Evolutionary conservation across 2,888 invertebrate species (phyloP).

Genomic region (Aquatica leii): DNA sequence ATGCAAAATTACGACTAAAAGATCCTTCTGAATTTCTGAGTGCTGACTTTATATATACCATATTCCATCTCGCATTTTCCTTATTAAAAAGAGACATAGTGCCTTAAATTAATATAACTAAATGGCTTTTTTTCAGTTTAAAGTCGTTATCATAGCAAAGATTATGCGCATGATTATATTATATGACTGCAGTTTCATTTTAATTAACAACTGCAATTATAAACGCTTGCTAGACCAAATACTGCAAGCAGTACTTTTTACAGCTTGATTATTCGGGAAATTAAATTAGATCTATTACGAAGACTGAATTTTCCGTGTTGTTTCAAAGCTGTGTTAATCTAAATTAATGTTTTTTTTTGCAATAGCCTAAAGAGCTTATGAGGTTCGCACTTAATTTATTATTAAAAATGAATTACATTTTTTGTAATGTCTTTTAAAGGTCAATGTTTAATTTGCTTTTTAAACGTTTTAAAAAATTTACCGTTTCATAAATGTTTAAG

Average conservation of each 20-base stretch:
- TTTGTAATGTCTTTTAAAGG: too few relatives aligned
- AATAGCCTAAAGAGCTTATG: not conserved
- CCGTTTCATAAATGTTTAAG: too few relatives aligned
- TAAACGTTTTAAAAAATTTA: too few relatives aligned
- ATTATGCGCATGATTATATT: slow-evolving; percentile 47
- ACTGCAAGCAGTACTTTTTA: slow-evolving; percentile 43
- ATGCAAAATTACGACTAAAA: slow-evolving; percentile 46
- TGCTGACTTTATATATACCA: slow-evolving; percentile 16
- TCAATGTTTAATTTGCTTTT: too few relatives aligned
- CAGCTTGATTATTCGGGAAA: slow-evolving; percentile 40
- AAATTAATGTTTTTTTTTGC: not conserved
- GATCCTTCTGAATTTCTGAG: slow-evolving; percentile 18
- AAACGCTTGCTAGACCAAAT: slow-evolving; percentile 42
- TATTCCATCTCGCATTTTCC: slow-evolving; percentile 15
- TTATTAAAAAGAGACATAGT: slow-evolving; percentile 2
- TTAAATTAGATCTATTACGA: slow-evolving; percentile 39
- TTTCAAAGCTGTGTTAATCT: slow-evolving; percentile 9
- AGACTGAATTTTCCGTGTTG: slow-evolving; percentile 29
- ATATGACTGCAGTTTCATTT: slow-evolving; percentile 47
- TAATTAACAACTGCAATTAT: slow-evolving; percentile 49
- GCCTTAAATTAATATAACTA: not conserved
- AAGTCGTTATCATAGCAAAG: slow-evolving; percentile 44
- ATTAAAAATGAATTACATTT: too few relatives aligned
- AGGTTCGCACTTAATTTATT: too few relatives aligned
- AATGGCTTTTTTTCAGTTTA: too few relatives aligned